Base-by-base conservation (phyloP, 2,113 vertebrate species). In the Uria aalge region DNA sequence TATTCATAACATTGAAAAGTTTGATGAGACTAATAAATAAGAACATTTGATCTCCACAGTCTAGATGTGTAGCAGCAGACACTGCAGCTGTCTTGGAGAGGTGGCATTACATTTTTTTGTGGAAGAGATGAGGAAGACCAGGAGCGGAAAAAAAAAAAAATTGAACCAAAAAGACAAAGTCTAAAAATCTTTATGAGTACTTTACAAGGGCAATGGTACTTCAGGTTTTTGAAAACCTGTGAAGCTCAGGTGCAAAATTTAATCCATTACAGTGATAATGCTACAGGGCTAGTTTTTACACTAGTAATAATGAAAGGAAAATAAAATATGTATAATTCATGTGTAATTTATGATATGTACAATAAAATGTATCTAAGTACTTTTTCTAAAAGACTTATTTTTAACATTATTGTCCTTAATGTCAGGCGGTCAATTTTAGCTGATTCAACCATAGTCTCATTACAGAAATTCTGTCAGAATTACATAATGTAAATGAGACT, bases 81-180 rank as follows among this genome's bases (percentile, higher is more conserved):
- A 52, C 59, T 57, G 34, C 10, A 80, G 21, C 29, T 81, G 13
- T 79, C 52, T 56, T 66, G 16, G 8, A 85, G 6, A 11, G 11
- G 5, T 64, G 8, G 3, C 4, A 80, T 43, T 80, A 40, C 12
- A 15, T 32, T 67, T 72, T 24, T 69, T 85, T 67, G 34, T 45
- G 11, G 15, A 77, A 40, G 8, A 62, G 6, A 48, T 18, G 7
- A 68, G 8, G 8, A 72, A 82, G 16, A 59, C 11, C 7, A 53
- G 14, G 27, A 86, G 43, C 5, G 4, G 4, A 5, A 45, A 45
- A 40, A 63, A 62, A n/a, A 15, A 73, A 24, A 32, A 32, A 1
- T 12, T 22, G 8, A 38, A 41, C 2, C 3, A 32, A 48, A 59
- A 48, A 38, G 0, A 0, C 11, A 9, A 47, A 8, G 5, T 43